A percentile compares a stretch with the other conserved stretches of the same genome.
These are phyloP conservation scores for Mastacembelus armatus DNA, from an alignment of 2,797 vertebrate species.

Conservation along the genomic window DNA sequence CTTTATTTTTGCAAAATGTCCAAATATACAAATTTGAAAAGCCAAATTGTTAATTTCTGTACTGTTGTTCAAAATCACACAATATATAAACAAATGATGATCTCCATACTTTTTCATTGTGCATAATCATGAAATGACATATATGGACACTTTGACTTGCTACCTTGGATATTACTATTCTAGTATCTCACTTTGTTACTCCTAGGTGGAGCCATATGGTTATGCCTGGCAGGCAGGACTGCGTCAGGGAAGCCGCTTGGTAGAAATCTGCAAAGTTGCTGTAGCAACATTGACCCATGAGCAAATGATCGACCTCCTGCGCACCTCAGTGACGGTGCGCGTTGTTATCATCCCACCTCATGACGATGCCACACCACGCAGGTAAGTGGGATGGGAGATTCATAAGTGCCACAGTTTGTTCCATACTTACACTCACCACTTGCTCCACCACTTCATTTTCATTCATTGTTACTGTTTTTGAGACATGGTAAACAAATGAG, in stretches of 20 bases:
- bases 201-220: constrained; percentile 93
- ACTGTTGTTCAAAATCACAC: background rate
- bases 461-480: background rate
- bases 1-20: background rate
- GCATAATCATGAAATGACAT: too few species aligned
- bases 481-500: background rate
- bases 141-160: too few species aligned
- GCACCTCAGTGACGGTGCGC: constrained; percentile 95
- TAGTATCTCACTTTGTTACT: background rate
- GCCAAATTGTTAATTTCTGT: background rate
- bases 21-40: background rate
- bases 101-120: background rate
- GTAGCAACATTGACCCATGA: constrained; percentile 97
- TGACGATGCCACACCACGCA: constrained; percentile 96
- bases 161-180: background rate
- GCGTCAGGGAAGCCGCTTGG: constrained; percentile 95
- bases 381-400: constrained; percentile 78
- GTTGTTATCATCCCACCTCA: constrained; percentile 97
- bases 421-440: background rate
- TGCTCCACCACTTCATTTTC: too few species aligned
- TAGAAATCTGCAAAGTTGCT: constrained; percentile 98
- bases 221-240: constrained; percentile 99
- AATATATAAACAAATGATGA: background rate
- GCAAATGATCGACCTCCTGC: constrained; percentile 98
- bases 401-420: background rate